A percentile compares a stretch with the other conserved stretches of the same genome.
phyloP scores from a whole-genome alignment of 2,797 vertebrate genomes.

The Gymnothorax javanicus region DNA sequence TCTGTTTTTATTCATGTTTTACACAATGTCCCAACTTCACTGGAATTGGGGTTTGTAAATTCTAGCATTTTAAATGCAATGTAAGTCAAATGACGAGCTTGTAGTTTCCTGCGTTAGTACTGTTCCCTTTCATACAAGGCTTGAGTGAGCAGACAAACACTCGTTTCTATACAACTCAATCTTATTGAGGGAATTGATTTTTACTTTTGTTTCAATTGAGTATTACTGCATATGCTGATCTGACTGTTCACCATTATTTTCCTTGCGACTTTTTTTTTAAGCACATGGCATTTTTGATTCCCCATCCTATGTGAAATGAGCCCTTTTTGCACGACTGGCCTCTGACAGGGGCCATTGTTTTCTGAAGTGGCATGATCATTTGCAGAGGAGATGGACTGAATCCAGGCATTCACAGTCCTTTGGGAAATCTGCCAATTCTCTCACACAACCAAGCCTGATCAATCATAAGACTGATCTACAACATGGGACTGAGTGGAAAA shows the following conservation, averaged over 20 bases:
- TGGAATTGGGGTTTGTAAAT: no score
- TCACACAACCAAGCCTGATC: neutral
- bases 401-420: neutral
- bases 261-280: neutral
- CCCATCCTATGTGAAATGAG: neutral
- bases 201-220: neutral
- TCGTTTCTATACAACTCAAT: neutral
- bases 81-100: no score
- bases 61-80: no score
- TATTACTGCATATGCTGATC: neutral
- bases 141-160: neutral
- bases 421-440: neutral
- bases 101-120: no score
- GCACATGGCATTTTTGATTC: neutral
- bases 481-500: neutral
- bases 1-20: no score
- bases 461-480: neutral
- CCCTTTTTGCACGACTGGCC: neutral
- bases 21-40: no score
- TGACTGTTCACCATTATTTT: neutral
- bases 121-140: no score
- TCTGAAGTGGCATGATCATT: neutral
- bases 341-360: neutral
- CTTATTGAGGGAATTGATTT: neutral
- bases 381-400: neutral